Conservation (phyloP, 2,113 vertebrate species). For the Bothrops jararaca region DNA sequence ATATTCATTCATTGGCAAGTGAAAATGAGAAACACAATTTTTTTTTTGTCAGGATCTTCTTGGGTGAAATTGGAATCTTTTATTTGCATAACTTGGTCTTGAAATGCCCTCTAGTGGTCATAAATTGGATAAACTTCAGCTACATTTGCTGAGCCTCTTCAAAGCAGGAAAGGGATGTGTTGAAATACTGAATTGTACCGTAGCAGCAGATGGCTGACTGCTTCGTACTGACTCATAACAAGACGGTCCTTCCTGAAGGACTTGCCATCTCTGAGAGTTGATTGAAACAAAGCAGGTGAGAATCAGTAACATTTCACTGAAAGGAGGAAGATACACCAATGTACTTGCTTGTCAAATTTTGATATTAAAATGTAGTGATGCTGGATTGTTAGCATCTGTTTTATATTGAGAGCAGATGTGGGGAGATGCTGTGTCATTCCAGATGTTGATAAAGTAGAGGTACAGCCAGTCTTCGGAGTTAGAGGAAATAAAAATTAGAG, state of each 20-base stretch:
- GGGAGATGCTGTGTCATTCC: not conserved
- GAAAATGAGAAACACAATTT: not conserved
- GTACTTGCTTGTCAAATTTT: not conserved
- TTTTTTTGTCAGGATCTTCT: rapidly evolving
- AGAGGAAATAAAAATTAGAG: not conserved
- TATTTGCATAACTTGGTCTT: slow-evolving; percentile 46
- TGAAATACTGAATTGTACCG: not conserved
- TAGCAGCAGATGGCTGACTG: not conserved
- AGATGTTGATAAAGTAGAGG: not conserved
- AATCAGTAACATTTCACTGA: not conserved
- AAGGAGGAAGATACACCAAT: not conserved
- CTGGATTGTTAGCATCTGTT: not conserved
- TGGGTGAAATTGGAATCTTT: rapidly evolving
- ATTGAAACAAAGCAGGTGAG: not conserved
- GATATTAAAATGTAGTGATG: not conserved
- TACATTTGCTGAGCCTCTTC: not conserved
- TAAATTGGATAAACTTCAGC: slow-evolving; percentile 15
- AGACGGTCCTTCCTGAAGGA: not conserved
- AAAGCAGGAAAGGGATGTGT: not conserved
- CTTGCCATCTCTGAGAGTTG: not conserved
- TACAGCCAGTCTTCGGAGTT: not conserved
- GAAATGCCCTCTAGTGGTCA: slow-evolving; percentile 69
- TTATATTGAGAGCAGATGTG: not conserved
- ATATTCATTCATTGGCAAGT: slow-evolving; percentile 48
- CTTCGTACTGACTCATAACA: not conserved